Percentiles rank a stretch among this genome's conserved stretches.
phyloP scores from a whole-genome alignment of 2,113 vertebrate species.

The Galbula dea region DNA sequence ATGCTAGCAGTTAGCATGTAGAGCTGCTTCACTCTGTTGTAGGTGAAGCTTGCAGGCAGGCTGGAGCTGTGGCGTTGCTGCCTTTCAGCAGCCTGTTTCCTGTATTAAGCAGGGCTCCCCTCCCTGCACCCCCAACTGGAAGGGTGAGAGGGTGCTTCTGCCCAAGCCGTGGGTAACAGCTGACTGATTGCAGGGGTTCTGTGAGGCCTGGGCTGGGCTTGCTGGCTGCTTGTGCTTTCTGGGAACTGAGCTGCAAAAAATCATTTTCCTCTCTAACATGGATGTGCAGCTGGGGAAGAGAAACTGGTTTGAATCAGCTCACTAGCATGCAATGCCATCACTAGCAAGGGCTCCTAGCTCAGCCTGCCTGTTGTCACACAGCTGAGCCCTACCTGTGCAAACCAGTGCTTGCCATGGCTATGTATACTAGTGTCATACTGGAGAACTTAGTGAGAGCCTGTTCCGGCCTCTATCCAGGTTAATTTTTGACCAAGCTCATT shows the following conservation, averaged over 20 bases:
- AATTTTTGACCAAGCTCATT: not conserved
- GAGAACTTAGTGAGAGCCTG: not conserved
- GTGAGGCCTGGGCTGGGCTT: not conserved
- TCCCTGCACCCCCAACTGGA: too few species aligned
- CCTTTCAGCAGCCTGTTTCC: not conserved
- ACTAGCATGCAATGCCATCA: not conserved
- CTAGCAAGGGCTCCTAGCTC: not conserved
- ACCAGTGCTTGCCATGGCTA: not conserved
- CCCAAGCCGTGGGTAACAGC: not conserved
- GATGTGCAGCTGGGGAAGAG: not conserved
- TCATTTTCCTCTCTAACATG: not conserved
- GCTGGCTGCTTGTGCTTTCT: not conserved
- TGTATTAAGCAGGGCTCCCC: not conserved
- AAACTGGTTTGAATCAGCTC: not conserved
- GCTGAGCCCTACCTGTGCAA: not conserved
- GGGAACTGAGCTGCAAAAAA: not conserved
- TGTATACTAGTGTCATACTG: not conserved
- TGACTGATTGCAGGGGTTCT: fast-evolving
- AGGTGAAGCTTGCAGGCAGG: not conserved
- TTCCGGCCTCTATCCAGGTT: not conserved
- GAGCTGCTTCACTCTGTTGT: not conserved
- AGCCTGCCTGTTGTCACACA: not conserved
- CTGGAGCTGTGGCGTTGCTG: not conserved
- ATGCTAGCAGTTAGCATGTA: not conserved
- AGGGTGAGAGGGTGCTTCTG: not conserved